Conservation (phyloP, 2,888 invertebrate species). For the Drosophila multiciliata region DNA sequence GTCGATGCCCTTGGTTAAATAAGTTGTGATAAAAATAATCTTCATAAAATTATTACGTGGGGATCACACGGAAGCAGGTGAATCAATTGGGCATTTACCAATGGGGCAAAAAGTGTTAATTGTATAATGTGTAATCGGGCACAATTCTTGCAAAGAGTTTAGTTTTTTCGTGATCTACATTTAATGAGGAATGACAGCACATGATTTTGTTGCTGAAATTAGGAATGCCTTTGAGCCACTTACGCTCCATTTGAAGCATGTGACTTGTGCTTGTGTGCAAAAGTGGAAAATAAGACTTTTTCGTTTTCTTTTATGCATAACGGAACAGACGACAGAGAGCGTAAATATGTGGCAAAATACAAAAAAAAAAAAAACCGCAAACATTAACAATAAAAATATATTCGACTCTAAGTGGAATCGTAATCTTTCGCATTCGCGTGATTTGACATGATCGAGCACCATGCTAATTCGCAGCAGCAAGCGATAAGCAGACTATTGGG, state of each 20-base stretch:
- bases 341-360: neutral
- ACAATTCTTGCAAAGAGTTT: slow-evolving; percentile 4
- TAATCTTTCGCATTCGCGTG: slow-evolving; percentile 51
- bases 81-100: slow-evolving; percentile 9
- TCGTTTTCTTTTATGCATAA: slow-evolving; percentile 37
- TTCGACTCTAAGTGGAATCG: slow-evolving; percentile 19
- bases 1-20: slow-evolving; percentile 19
- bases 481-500: slow-evolving; percentile 25
- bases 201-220: neutral
- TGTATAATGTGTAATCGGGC: neutral
- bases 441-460: slow-evolving; percentile 62
- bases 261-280: neutral
- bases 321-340: slow-evolving; percentile 10
- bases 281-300: neutral
- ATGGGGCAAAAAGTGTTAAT: slow-evolving; percentile 9
- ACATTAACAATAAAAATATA: slow-evolving; percentile 4
- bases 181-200: slow-evolving; percentile 27
- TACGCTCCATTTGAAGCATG: neutral
- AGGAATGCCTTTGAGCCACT: neutral
- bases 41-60: neutral
- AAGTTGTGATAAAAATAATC: slow-evolving; percentile 24
- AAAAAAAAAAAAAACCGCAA: slow-evolving; percentile 39
- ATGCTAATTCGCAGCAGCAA: slow-evolving; percentile 41
- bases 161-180: neutral
- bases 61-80: slow-evolving; percentile 6